phyloP scores from a whole-genome alignment of 2,797 vertebrate genomes.

The Pipistrellus kuhlii region DNA sequence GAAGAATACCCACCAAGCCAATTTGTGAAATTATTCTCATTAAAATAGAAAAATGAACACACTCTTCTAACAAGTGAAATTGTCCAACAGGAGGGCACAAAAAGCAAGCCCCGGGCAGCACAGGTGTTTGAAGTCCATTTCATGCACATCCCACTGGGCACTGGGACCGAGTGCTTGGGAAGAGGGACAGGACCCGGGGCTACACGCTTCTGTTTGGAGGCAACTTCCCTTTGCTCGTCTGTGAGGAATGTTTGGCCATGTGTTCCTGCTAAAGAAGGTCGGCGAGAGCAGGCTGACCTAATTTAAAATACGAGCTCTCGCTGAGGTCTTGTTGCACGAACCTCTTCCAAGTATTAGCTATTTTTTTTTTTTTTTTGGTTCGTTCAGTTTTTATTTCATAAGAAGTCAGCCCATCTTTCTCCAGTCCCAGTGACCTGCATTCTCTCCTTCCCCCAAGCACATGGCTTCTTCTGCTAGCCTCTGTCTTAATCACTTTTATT shows the following conservation, averaged over 20 bases:
- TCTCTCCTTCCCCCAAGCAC: slow-evolving; percentile 44
- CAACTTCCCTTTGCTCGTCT: slow-evolving; percentile 44
- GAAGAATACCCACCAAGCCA: slow-evolving; percentile 27
- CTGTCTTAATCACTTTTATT: slow-evolving; percentile 61
- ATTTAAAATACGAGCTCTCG: slow-evolving; percentile 78
- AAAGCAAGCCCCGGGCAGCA: slow-evolving; percentile 48
- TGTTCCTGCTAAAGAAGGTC: slow-evolving; percentile 67
- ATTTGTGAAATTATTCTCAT: background rate
- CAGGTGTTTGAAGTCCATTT: slow-evolving; percentile 34
- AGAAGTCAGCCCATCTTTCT: slow-evolving; percentile 27
- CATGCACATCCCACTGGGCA: background rate
- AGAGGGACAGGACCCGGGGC: background rate
- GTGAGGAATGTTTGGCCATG: slow-evolving; percentile 69
- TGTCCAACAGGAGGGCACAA: background rate
- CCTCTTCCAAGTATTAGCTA: slow-evolving; percentile 75
- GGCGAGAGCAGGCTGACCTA: slow-evolving; percentile 77
- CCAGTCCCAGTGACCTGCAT: background rate
- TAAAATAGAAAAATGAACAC: background rate
- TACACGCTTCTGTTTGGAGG: slow-evolving; percentile 56
- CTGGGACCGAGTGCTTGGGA: background rate
- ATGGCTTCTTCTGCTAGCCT: slow-evolving; percentile 43
- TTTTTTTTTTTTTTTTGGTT: slow-evolving; percentile 56
- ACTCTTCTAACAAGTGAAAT: slow-evolving; percentile 5
- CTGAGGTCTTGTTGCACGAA: slow-evolving; percentile 73
- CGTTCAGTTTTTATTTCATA: slow-evolving; percentile 78